A percentile compares a stretch with the other conserved stretches of the same genome.
Conservation (phyloP, 2,797 vertebrate genomes). For the Chiroxiphia lanceolata region DNA sequence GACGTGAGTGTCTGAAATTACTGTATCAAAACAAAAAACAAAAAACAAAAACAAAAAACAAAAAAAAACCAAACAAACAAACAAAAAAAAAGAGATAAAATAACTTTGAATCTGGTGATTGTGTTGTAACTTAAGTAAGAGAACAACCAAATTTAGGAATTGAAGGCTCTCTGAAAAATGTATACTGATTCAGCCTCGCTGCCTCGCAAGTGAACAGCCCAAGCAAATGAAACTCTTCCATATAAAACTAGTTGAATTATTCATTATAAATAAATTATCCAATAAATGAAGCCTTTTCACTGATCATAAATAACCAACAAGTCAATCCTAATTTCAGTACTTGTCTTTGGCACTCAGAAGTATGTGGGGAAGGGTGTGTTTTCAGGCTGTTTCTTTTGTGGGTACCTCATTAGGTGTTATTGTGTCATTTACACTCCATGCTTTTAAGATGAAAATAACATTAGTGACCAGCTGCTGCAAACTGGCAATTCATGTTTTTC, state of each 20-base stretch:
- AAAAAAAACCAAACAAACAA: too few species aligned
- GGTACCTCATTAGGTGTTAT: not conserved
- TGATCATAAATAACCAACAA: not conserved
- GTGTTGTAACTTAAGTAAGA: not conserved
- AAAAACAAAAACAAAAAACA: too few species aligned
- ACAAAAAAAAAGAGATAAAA: not conserved
- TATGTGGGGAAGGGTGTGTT: not conserved
- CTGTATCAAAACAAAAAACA: not conserved
- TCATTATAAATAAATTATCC: not conserved
- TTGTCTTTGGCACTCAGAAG: not conserved
- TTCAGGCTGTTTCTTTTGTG: not conserved
- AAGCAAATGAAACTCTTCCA: not conserved
- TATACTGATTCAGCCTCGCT: not conserved
- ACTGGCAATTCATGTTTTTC: rapidly evolving
- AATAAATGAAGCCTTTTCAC: not conserved
- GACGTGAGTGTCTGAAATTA: not conserved
- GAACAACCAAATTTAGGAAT: not conserved
- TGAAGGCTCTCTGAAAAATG: not conserved
- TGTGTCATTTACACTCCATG: rapidly evolving
- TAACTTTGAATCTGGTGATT: not conserved
- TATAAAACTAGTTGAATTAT: not conserved
- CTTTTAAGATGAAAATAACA: not conserved
- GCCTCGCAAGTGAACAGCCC: not conserved
- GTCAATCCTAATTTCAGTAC: not conserved
- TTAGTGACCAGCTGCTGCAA: not conserved